Conservation (phyloP, 2,888 invertebrate species). For the Andrena flavipes region DNA sequence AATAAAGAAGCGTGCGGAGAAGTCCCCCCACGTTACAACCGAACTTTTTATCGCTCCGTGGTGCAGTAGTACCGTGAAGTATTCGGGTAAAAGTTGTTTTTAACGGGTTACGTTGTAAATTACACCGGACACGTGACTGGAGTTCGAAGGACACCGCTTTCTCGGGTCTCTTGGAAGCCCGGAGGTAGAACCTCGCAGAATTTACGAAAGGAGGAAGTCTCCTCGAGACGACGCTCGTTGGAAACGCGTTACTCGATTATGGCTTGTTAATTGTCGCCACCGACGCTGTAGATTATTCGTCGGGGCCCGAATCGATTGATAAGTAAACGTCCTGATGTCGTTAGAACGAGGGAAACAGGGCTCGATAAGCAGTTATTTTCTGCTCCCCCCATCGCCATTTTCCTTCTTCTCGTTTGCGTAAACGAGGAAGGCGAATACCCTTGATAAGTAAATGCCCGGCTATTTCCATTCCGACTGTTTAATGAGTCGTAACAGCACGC, state of each 20-base stretch:
- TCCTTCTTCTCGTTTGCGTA: conserved; percentile 25
- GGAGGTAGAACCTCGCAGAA: conserved; percentile 8
- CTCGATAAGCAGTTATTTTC: conserved; percentile 57
- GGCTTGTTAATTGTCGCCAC: conserved; percentile 27
- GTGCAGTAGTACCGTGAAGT: neutral
- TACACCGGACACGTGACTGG: conserved; percentile 30
- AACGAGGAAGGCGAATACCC: conserved; percentile 59
- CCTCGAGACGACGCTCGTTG: neutral
- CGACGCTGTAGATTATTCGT: conserved; percentile 14
- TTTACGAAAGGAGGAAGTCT: neutral
- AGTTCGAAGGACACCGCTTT: conserved; percentile 25
- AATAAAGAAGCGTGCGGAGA: conserved; percentile 3
- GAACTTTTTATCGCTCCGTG: conserved; percentile 27
- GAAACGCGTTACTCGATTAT: conserved; percentile 2
- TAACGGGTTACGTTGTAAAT: conserved; percentile 38
- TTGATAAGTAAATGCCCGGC: conserved; percentile 64
- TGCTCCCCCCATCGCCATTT: neutral
- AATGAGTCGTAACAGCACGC: conserved; percentile 68
- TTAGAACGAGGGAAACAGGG: conserved; percentile 1
- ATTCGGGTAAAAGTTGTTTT: conserved; percentile 47
- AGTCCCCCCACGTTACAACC: conserved; percentile 33
- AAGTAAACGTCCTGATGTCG: conserved; percentile 28
- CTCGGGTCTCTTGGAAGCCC: neutral
- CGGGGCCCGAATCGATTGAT: conserved; percentile 45
- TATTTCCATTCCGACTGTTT: conserved; percentile 65